Evolutionary conservation across 2,888 invertebrate species (phyloP).

Genomic region (Megalurothrips usitatus): DNA sequence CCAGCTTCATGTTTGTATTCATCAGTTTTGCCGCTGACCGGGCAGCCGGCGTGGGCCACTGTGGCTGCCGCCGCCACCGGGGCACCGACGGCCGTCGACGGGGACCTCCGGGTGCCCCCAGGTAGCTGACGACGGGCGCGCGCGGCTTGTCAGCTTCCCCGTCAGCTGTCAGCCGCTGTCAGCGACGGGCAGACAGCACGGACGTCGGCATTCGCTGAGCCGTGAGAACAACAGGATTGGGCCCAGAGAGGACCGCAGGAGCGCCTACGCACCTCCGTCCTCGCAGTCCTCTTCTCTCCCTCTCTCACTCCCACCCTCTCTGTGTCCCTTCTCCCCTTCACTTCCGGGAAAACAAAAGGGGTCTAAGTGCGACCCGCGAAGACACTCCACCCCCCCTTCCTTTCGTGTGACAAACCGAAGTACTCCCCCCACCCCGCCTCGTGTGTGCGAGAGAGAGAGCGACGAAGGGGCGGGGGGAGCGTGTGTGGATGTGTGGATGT

Average conservation of each 20-base stretch:
- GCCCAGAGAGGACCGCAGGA: background rate
- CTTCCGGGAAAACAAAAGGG: background rate
- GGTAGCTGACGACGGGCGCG: background rate
- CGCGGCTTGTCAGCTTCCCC: no score
- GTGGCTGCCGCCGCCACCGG: background rate
- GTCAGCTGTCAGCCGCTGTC: background rate
- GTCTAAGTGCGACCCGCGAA: background rate
- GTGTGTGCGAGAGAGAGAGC: background rate
- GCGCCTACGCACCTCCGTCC: background rate
- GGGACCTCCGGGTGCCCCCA: background rate
- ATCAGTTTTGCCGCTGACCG: constrained; percentile 21
- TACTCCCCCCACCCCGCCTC: background rate
- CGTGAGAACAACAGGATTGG: constrained; percentile 8
- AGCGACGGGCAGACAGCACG: background rate
- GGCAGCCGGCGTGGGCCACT: background rate
- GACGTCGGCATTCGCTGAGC: constrained; percentile 1
- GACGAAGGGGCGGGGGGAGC: background rate
- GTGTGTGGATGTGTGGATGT: constrained; percentile 11
- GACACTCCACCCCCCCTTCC: background rate
- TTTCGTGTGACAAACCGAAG: background rate
- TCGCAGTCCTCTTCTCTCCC: no score
- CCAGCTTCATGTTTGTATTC: constrained; percentile 24
- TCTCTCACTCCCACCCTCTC: background rate
- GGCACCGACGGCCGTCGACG: background rate
- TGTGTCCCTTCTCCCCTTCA: background rate